Evolutionary conservation across 2,797 vertebrate species (phyloP).

Genomic region (Gymnocypris eckloni): DNA sequence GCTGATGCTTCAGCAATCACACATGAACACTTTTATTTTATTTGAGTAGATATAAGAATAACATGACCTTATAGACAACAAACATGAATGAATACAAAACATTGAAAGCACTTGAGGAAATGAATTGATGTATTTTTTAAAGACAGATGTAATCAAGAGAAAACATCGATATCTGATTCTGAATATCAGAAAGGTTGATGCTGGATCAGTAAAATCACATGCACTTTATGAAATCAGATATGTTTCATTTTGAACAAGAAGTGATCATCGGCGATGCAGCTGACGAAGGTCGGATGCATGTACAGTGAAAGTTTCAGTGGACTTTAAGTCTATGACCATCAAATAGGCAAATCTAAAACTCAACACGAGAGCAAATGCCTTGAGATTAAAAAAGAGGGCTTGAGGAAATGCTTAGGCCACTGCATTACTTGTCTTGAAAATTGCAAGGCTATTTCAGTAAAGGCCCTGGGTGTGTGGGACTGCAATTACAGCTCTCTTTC

Average conservation of each 20-base stretch:
- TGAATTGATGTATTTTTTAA: no score
- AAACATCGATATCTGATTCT: conserved; percentile 66
- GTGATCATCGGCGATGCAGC: conserved; percentile 60
- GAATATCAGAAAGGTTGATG: conserved; percentile 67
- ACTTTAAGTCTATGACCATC: not conserved
- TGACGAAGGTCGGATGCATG: conserved; percentile 72
- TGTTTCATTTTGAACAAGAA: conserved; percentile 77
- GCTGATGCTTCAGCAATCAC: not conserved
- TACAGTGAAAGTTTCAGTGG: not conserved
- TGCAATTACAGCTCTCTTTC: conserved; percentile 54
- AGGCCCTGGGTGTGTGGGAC: conserved; percentile 50
- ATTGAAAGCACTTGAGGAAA: no score
- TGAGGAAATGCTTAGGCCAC: conserved; percentile 40
- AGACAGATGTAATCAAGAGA: conserved; percentile 36
- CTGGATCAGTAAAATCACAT: conserved; percentile 69
- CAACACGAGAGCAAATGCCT: conserved; percentile 43
- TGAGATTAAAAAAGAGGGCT: conserved; percentile 41
- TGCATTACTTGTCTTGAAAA: conserved; percentile 46
- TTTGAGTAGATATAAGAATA: not conserved
- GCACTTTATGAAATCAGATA: conserved; percentile 76
- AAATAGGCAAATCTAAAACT: conserved; percentile 26
- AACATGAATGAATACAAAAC: not conserved
- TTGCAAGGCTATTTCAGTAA: conserved; percentile 52
- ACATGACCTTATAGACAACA: not conserved
- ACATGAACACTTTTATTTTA: not conserved